Conservation (phyloP, 2,797 vertebrate species). For the Rhabdophis nuchalis region DNA sequence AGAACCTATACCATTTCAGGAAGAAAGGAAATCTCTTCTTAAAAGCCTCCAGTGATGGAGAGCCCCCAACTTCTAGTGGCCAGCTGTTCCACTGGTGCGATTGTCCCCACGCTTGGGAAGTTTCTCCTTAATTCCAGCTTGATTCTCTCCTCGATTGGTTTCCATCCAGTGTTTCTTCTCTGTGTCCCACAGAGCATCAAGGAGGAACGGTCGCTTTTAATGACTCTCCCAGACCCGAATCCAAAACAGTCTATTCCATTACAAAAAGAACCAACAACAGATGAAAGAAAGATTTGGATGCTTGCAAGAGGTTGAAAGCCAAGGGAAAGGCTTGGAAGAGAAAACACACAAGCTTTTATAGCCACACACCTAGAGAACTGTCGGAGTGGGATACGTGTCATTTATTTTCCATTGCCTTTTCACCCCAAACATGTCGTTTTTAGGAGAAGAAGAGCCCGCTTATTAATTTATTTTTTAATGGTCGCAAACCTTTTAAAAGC, state of each 20-base stretch:
- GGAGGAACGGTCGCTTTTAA: background rate
- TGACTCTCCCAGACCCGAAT: background rate
- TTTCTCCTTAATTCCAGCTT: too few relatives aligned
- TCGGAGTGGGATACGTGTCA: background rate
- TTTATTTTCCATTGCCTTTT: background rate
- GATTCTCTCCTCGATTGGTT: too few relatives aligned
- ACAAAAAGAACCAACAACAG: background rate
- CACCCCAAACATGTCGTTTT: background rate
- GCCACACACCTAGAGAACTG: accelerated
- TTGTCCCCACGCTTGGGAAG: too few relatives aligned
- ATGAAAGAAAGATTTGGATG: background rate
- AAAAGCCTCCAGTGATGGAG: too few relatives aligned
- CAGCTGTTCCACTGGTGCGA: too few relatives aligned
- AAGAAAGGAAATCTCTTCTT: too few relatives aligned
- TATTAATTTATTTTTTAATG: background rate
- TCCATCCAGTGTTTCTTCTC: background rate
- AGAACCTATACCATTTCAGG: too few relatives aligned
- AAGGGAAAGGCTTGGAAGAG: background rate
- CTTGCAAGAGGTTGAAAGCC: background rate
- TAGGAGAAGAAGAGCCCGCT: background rate
- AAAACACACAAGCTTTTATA: background rate
- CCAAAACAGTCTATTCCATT: background rate
- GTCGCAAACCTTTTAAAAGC: background rate
- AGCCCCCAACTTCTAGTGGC: too few relatives aligned
- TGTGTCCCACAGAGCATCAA: background rate